Conservation (phyloP, 2,113 vertebrate genomes). For the Stegostoma tigrinum region DNA sequence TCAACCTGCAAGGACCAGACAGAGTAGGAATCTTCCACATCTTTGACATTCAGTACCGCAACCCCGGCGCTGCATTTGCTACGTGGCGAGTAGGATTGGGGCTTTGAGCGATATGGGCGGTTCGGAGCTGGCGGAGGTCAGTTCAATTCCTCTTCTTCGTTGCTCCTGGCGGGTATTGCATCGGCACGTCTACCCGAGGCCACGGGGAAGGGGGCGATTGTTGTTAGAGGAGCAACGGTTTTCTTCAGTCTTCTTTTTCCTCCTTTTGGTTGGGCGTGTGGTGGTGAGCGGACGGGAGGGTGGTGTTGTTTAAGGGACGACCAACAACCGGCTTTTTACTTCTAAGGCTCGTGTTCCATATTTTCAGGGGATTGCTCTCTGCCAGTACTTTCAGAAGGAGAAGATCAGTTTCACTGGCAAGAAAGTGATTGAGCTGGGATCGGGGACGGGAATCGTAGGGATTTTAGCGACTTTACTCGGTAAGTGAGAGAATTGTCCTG, state of each 20-base stretch:
- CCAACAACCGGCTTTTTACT: neutral
- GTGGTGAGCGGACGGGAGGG: no score
- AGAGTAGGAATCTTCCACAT: neutral
- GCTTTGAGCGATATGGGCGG: no score
- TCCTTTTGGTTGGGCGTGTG: no score
- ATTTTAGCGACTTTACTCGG: neutral
- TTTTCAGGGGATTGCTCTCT: neutral
- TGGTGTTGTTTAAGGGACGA: no score
- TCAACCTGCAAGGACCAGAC: neutral
- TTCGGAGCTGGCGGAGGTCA: neutral
- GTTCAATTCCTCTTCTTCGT: neutral
- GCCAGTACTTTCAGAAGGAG: conserved; percentile 7
- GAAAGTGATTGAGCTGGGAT: conserved; percentile 4
- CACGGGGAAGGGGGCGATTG: neutral
- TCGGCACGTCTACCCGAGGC: neutral
- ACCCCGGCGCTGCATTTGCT: neutral
- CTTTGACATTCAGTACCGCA: neutral
- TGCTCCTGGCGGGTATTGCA: neutral
- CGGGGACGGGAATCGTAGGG: neutral
- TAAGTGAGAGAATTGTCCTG: neutral
- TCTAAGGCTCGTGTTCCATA: neutral
- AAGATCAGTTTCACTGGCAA: conserved; percentile 3
- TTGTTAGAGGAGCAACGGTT: neutral
- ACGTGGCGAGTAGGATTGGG: no score
- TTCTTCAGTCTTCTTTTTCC: no score